These are phyloP conservation scores for Crocallis elinguaria DNA, from an alignment of 2,888 invertebrate species.

Conservation along the genomic window DNA sequence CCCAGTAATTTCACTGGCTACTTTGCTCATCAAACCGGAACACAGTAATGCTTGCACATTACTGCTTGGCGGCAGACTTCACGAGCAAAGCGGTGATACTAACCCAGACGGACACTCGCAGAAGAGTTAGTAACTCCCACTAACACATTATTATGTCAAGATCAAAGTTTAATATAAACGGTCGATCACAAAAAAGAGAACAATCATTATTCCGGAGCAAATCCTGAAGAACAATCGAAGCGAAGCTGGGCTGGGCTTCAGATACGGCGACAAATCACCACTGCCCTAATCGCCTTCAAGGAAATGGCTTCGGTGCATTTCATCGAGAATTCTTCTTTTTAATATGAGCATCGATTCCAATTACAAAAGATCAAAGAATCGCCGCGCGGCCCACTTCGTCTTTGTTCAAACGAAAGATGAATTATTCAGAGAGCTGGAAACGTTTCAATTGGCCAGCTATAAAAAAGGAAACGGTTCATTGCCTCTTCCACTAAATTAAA, in stretches of 20 bases:
- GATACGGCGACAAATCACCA: conserved; percentile 65
- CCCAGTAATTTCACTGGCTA: no score
- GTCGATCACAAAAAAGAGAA: conserved; percentile 16
- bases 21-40: no score
- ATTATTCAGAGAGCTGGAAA: conserved; percentile 85
- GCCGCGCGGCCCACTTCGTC: conserved; percentile 84
- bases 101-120: not conserved
- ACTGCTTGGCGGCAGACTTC: no score
- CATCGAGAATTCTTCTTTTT: conserved; percentile 82
- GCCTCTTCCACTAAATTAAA: conserved; percentile 83
- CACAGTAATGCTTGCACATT: no score
- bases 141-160: not conserved
- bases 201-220: conserved; percentile 33
- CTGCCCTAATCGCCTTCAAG: conserved; percentile 74
- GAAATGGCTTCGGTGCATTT: conserved; percentile 82
- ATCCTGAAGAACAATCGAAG: conserved; percentile 39
- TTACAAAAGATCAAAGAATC: conserved; percentile 86
- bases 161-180: not conserved
- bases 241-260: conserved; percentile 34
- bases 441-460: conserved; percentile 85
- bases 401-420: conserved; percentile 85
- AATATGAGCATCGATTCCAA: conserved; percentile 85
- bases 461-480: conserved; percentile 84
- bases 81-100: no score
- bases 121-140: no score